A percentile compares a stretch with the other conserved stretches of the same genome.
Evolutionary conservation across 1,140 invertebrate genomes (phyloP).

Genomic region (Drosophila ficusphila): DNA sequence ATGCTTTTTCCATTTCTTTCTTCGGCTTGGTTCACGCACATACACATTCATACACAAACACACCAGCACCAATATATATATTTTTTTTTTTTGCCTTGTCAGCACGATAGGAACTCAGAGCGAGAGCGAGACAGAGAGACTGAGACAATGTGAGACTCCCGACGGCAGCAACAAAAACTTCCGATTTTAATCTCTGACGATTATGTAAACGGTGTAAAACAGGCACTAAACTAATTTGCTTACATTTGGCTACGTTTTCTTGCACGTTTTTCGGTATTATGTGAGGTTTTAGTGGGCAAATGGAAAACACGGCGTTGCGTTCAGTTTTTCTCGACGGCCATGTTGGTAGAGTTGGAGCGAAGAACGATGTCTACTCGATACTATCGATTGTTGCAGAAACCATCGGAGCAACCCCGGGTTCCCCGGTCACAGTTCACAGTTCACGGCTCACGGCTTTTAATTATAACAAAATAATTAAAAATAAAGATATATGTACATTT

Average conservation of each 20-base stretch:
- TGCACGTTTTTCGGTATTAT: conserved; percentile 60
- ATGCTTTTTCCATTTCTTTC: conserved; percentile 24
- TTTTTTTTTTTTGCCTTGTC: conserved; percentile 77
- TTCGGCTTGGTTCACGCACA: conserved; percentile 28
- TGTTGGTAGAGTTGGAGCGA: no score
- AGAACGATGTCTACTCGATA: no score
- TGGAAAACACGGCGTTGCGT: conserved; percentile 61
- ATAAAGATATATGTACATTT: no score
- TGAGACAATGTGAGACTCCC: conserved; percentile 43
- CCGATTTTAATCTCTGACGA: conserved; percentile 38
- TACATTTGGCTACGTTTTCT: conserved; percentile 71
- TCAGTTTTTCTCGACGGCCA: conserved; percentile 67
- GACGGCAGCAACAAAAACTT: conserved; percentile 40
- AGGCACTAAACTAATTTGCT: conserved; percentile 76
- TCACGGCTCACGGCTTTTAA: no score
- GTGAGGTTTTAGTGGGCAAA: conserved; percentile 32
- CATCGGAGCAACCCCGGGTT: no score
- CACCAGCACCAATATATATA: conserved; percentile 40
- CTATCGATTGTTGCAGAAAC: no score
- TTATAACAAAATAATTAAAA: no score
- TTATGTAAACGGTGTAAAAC: conserved; percentile 60
- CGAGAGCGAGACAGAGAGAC: conserved; percentile 16
- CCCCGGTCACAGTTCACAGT: no score
- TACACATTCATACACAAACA: conserved; percentile 36
- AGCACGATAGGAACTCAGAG: conserved; percentile 45